Percentiles rank a stretch among this genome's conserved stretches.
phyloP scores from a whole-genome alignment of 2,888 invertebrate species.

The Megalurothrips usitatus region DNA sequence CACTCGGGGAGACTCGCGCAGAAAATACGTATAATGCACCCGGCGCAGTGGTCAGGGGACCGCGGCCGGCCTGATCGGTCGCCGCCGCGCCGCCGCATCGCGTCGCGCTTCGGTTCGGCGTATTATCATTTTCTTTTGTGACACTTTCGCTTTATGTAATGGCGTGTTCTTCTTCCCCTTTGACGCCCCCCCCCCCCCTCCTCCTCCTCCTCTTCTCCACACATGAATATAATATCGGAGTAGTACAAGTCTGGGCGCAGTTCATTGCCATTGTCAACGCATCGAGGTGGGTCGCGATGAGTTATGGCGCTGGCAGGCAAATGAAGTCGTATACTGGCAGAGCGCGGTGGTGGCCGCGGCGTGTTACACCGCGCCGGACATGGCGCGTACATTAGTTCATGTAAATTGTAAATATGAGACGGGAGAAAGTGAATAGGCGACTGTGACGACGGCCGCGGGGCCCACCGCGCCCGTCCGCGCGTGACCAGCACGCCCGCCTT shows the following conservation, averaged over 20 bases:
- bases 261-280: constrained; percentile 19
- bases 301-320: constrained; percentile 10
- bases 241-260: not conserved
- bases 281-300: not conserved
- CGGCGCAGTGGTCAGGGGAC: not conserved
- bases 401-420: constrained; percentile 15
- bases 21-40: not conserved
- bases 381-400: not conserved
- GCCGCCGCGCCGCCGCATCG: too few species aligned
- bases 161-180: not conserved
- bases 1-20: too few species aligned
- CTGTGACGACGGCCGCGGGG: not conserved
- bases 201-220: not conserved
- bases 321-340: not conserved
- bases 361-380: not conserved
- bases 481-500: not conserved
- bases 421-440: not conserved
- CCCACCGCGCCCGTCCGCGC: not conserved
- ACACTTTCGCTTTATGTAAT: not conserved
- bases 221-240: constrained; percentile 19
- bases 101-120: not conserved
- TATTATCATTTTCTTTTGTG: constrained; percentile 19
- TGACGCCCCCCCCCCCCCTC: not conserved
- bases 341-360: too few species aligned
- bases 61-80: not conserved